Conservation (phyloP, 2,797 vertebrate species). For the Manis crassicaudata region DNA sequence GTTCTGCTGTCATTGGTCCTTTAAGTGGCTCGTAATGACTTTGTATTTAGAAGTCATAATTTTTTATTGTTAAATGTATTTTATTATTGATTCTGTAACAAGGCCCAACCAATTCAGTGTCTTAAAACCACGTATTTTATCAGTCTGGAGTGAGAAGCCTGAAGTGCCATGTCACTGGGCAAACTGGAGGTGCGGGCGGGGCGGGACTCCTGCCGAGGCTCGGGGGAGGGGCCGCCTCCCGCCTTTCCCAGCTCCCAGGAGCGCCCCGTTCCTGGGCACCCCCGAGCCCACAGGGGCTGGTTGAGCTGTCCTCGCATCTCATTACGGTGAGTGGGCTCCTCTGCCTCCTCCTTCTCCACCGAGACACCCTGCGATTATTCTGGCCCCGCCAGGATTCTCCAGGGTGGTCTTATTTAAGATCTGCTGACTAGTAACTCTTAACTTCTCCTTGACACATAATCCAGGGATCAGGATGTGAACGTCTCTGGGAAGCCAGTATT, state of each 20-base stretch:
- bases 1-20: background rate
- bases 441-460: background rate
- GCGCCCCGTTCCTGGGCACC: background rate
- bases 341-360: too few species aligned
- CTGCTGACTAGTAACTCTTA: background rate
- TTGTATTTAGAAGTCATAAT: background rate
- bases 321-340: background rate
- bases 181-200: background rate
- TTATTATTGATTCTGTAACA: background rate
- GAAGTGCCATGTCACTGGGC: background rate
- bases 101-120: background rate
- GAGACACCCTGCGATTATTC: background rate
- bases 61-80: background rate
- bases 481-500: too few species aligned
- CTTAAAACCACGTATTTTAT: background rate
- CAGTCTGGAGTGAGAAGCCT: background rate
- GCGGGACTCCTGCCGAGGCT: background rate
- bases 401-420: background rate
- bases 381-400: background rate
- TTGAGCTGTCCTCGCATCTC: too few species aligned
- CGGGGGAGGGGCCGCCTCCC: background rate
- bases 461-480: too few species aligned
- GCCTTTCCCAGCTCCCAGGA: background rate
- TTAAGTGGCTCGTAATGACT: background rate
- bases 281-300: background rate